Evolutionary conservation across 2,113 vertebrate species (phyloP), one percentile per base, ranked within the genome.

Genomic region (Dolichotis patagonum): DNA sequence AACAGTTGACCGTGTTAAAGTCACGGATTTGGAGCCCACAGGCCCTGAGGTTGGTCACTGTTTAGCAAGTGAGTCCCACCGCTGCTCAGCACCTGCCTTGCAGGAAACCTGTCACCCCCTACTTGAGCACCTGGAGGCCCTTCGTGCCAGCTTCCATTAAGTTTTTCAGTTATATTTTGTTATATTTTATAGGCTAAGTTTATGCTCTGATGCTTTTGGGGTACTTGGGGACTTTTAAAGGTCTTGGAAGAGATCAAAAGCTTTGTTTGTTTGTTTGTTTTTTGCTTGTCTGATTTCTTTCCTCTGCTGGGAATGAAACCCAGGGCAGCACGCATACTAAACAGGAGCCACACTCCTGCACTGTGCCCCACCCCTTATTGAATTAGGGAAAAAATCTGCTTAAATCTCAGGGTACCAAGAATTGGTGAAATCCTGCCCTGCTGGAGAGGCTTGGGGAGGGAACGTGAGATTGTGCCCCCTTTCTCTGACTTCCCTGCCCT

Each of bases 61-160:
- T 9, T 41, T 11, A 9, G 4, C 49, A 58, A 26, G 32, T 46
- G 56, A 54, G 35, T 32, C 30, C 41, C 5, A 20, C 5, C 49
- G 71, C 77, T 2, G 17, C 12, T 5, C 0, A 32, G 10, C 0
- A 0, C n/a, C n/a, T 32, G 41, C 6, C 0, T 14, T n/a, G 87
- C 84, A 60, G 49, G 85, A 49, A 60, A 22, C 75, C 38, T 41
- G 8, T 49, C 12, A 0, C 60, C 43, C 43, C 73, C 82, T 71
- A 0, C 65, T 69, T 46, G 49, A 92, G 54, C 38, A 85, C 1
- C 0, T 52, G 43, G n/a, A 75, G 56, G 28, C 35, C 62, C 54
- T n/a, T 62, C 13, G 3, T 58, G 52, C 73, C 35, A 17, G 67
- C n/a, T 82, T 43, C 49, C 71, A 91, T 20, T 20, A 83, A 8